These are phyloP conservation scores for Bombus huntii DNA, from an alignment of 1,140 invertebrate species.

Conservation along the genomic window DNA sequence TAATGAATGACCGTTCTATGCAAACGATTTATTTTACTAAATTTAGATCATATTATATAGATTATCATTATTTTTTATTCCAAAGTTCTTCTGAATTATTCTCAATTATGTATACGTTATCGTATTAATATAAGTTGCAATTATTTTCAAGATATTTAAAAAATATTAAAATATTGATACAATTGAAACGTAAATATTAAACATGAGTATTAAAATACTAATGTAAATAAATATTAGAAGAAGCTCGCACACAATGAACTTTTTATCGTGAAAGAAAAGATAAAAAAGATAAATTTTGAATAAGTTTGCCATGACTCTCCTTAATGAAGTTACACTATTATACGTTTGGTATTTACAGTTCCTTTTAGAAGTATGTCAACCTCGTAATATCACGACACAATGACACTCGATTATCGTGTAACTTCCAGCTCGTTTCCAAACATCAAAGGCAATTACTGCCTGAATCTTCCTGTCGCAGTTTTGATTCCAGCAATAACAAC, in stretches of 20 bases:
- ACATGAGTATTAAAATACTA: no score
- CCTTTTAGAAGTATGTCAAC: no score
- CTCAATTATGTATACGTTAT: no score
- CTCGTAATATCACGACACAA: not conserved
- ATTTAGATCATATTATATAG: no score
- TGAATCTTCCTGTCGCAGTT: not conserved
- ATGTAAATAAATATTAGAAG: no score
- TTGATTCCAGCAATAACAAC: slow-evolving; percentile 3
- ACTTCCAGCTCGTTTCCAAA: slow-evolving; percentile 11
- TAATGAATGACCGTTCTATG: not conserved
- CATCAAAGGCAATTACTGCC: slow-evolving; percentile 4
- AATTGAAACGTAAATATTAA: no score
- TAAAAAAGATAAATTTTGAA: not conserved
- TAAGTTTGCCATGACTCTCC: no score
- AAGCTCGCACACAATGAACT: not conserved
- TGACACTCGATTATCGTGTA: not conserved
- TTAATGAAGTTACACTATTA: not conserved
- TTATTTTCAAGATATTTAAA: no score
- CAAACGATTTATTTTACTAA: not conserved
- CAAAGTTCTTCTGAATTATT: no score
- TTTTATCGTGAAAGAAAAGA: not conserved
- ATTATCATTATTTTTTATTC: no score
- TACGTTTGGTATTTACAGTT: slow-evolving; percentile 2
- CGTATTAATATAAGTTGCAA: no score
- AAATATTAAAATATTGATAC: no score